Base-by-base conservation (phyloP, 2,888 invertebrate genomes). In the Pachliopta kotzebuea region DNA sequence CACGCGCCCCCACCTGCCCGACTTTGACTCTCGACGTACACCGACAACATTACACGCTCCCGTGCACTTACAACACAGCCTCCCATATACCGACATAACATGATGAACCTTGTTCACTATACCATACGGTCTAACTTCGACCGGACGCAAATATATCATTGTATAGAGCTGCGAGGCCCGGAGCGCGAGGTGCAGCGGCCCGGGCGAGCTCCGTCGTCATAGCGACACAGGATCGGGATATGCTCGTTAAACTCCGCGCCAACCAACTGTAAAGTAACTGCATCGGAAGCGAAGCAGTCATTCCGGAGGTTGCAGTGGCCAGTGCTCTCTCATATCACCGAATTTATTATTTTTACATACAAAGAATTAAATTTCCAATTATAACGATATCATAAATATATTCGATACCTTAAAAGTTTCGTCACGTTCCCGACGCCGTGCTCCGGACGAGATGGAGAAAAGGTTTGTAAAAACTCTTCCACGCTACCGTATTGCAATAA, bases 391-490 rank as follows among this genome's bases (percentile, higher is more conserved):
- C 9, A 9, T 49, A 49, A 49, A 49, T 20, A n/a, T 20, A 20
- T 20, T 49, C n/a, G 49, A n/a, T 20, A n/a, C n/a, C 37, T 37
- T 37, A 14, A 9, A 37, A 37, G 37, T 37, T 14, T 37, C 37
- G 37, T 37, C 31, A 55, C 31, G 26, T 55, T 55, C 9, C n/a
- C n/a, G 37, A 14, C 37, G 11, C 6, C 37, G 21, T 23, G 56
- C 79, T 79, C 72, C 71, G 11, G 37, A 37, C 37, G 37, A 14
- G 50, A 50, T 50, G 7, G n/a, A 49, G 49, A 49, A 49, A 73
- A 81, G 79, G 78, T 81, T 78, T 67, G 84, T 81, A 78, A 74
- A 84, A 84, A 81, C 74, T 83, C 84, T 74, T 76, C 76, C 81
- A 78, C 21, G 31, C 52, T 76, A 76, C 80, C 80, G 74, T 81